Conservation (phyloP, 2,797 vertebrate species). For the Pempheris klunzingeri region DNA sequence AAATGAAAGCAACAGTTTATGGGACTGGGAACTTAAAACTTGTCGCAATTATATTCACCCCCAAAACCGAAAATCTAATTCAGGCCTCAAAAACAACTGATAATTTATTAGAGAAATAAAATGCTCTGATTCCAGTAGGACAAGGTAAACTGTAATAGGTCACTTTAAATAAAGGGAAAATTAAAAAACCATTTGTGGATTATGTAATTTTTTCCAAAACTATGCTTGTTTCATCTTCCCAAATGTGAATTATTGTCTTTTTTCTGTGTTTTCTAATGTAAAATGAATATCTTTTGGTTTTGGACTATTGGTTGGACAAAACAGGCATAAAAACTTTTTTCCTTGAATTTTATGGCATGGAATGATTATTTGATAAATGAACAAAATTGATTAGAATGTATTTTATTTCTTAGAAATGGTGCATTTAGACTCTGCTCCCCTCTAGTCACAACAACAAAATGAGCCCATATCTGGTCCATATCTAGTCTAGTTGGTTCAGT, state of each 20-base stretch:
- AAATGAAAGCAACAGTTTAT: constrained; percentile 68
- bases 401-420: constrained; percentile 3
- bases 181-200: neutral
- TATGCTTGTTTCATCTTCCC: neutral
- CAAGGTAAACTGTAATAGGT: constrained; percentile 39
- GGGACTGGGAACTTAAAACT: constrained; percentile 38
- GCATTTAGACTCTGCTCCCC: neutral
- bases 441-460: constrained; percentile 89
- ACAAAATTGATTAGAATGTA: too few relatives aligned
- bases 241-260: neutral
- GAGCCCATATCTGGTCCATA: constrained; percentile 83
- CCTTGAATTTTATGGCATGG: too few relatives aligned
- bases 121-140: constrained; percentile 1
- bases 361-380: neutral
- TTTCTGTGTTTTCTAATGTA: neutral
- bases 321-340: too few relatives aligned
- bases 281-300: neutral
- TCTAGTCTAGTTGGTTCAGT: constrained; percentile 81
- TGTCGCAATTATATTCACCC: constrained; percentile 37
- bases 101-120: constrained; percentile 20
- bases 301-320: neutral
- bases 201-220: neutral
- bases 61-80: constrained; percentile 21
- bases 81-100: constrained; percentile 14
- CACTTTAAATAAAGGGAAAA: constrained; percentile 6